A percentile compares a stretch with the other conserved stretches of the same genome.
Conservation (phyloP, 2,888 invertebrate genomes). For the Drosophila siamana region DNA sequence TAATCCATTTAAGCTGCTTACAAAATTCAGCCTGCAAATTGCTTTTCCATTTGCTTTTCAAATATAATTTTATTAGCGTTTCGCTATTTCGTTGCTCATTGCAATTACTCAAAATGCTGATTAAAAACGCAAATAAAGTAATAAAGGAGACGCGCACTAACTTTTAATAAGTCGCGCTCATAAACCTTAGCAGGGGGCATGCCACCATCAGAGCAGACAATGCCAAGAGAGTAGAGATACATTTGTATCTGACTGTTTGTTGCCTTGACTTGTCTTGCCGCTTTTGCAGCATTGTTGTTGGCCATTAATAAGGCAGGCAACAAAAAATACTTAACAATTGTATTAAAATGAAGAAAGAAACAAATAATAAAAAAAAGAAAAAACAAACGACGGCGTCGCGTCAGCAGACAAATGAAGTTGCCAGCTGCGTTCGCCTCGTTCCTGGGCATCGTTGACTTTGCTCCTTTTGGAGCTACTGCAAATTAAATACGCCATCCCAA, state of each 20-base stretch:
- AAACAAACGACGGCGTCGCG: conserved; percentile 35
- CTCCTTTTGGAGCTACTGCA: conserved; percentile 44
- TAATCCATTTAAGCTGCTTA: conserved; percentile 29
- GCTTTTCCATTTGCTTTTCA: conserved; percentile 1
- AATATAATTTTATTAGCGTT: conserved; percentile 11
- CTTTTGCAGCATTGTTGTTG: conserved; percentile 54
- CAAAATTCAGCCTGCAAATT: conserved; percentile 7
- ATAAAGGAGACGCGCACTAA: conserved; percentile 54
- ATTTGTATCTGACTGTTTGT: conserved; percentile 62
- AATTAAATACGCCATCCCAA: conserved; percentile 66
- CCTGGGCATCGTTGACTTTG: conserved; percentile 17
- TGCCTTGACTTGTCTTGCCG: conserved; percentile 32
- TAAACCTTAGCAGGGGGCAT: conserved; percentile 57
- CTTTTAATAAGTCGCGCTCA: conserved; percentile 73
- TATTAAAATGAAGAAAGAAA: conserved; percentile 65
- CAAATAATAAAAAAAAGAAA: conserved; percentile 35
- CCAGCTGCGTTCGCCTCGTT: conserved; percentile 39
- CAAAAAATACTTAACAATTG: conserved; percentile 65
- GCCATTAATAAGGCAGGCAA: conserved; percentile 73
- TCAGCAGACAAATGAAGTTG: conserved; percentile 59
- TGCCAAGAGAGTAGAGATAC: conserved; percentile 54
- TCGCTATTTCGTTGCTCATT: conserved; percentile 5
- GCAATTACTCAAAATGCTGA: conserved; percentile 70
- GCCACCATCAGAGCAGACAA: conserved; percentile 51
- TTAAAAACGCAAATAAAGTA: conserved; percentile 71